phyloP scores from a whole-genome alignment of 2,888 invertebrate species.

The Andrena fulva region DNA sequence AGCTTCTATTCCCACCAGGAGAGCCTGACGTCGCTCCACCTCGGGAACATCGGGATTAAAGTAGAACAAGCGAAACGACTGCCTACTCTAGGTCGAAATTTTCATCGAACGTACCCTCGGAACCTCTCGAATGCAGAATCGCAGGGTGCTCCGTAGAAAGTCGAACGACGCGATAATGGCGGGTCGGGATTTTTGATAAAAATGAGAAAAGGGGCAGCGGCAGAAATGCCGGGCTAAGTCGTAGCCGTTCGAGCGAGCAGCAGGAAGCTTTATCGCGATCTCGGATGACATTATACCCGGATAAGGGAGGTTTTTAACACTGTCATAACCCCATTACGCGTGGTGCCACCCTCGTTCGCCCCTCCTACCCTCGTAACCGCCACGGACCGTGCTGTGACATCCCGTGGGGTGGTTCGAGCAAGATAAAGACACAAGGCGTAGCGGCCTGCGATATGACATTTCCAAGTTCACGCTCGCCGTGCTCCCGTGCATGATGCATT shows the following conservation, averaged over 20 bases:
- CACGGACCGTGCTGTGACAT: slow-evolving; percentile 46
- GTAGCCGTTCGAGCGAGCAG: slow-evolving; percentile 60
- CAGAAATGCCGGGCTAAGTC: slow-evolving; percentile 58
- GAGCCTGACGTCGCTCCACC: not conserved
- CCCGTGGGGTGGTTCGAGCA: slow-evolving; percentile 31
- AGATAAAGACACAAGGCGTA: slow-evolving; percentile 64
- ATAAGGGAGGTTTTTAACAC: slow-evolving; percentile 74
- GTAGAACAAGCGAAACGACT: not conserved
- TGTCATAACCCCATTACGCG: slow-evolving; percentile 74
- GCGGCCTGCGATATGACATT: slow-evolving; percentile 34
- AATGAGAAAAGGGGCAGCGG: not conserved
- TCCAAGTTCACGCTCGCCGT: slow-evolving; percentile 33
- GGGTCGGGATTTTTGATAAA: not conserved
- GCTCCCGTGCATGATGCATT: slow-evolving; percentile 30
- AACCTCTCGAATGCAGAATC: not conserved
- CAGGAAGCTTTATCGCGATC: slow-evolving; percentile 71
- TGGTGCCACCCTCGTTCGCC: slow-evolving; percentile 56
- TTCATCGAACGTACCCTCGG: not conserved
- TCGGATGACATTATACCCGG: slow-evolving; percentile 68
- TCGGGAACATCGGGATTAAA: slow-evolving; percentile 2
- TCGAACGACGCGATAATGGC: slow-evolving; percentile 6
- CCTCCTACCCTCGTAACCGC: not conserved
- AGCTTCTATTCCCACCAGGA: not conserved
- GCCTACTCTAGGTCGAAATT: not conserved
- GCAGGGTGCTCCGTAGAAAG: not conserved